A percentile compares a stretch with the other conserved stretches of the same genome.
Evolutionary conservation across 2,888 invertebrate genomes (phyloP).

Genomic region (Leptogaster cylindrica): DNA sequence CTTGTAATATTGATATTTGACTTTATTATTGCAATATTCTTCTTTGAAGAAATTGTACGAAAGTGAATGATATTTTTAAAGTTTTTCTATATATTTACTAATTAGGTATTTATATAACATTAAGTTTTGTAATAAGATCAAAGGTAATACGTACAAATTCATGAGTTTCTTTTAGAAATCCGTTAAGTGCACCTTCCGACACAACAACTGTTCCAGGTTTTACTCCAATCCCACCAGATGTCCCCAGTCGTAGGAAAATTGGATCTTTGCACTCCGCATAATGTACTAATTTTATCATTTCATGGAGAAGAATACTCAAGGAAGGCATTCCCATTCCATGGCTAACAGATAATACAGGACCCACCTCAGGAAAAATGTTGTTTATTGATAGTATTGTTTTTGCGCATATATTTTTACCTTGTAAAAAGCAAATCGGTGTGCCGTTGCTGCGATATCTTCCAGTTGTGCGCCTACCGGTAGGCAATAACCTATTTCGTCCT

Average conservation of each 20-base stretch:
- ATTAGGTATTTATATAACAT: background rate
- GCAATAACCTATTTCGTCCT: constrained; percentile 80
- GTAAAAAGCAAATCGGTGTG: constrained; percentile 90
- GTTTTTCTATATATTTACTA: background rate
- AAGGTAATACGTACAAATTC: constrained; percentile 75
- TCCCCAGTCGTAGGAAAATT: constrained; percentile 89
- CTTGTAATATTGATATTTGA: no score
- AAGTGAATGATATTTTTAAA: no score
- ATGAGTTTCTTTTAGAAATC: constrained; percentile 77
- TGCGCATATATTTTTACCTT: constrained; percentile 70
- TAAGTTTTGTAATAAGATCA: background rate
- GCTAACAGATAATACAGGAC: constrained; percentile 58
- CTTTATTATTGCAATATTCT: no score
- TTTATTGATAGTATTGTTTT: background rate
- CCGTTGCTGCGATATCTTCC: constrained; percentile 82
- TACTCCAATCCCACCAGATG: constrained; percentile 91
- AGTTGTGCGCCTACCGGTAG: constrained; percentile 80
- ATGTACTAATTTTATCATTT: constrained; percentile 91
- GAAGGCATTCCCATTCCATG: constrained; percentile 99
- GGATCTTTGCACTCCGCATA: constrained; percentile 89
- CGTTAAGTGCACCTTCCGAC: constrained; percentile 89
- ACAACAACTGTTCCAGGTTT: constrained; percentile 92
- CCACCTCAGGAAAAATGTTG: constrained; percentile 52
- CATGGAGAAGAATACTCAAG: constrained; percentile 94
- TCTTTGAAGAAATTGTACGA: no score